Evolutionary conservation across 1,140 invertebrate genomes (phyloP), one percentile per base, ranked within the genome.

Genomic region (Lethrus apterus): DNA sequence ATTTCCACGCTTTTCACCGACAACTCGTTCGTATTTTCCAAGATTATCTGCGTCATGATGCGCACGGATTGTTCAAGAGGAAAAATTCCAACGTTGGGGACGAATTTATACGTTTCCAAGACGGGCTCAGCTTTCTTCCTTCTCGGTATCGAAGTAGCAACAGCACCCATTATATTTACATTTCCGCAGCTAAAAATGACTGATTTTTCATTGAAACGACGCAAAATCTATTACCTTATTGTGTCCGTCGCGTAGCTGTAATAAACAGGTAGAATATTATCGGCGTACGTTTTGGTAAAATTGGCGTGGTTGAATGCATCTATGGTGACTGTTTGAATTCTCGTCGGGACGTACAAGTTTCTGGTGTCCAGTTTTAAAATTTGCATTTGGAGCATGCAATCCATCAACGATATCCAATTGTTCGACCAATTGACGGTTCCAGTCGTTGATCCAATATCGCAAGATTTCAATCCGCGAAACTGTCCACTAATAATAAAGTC

Each of bases 321-420:
- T n/a, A n/a, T n/a, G n/a, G n/a, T n/a, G n/a, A n/a, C n/a, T n/a
- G n/a, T n/a, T 33, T 81, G 74, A 21, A 97, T 88, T 51, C 82
- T 79, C 0, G 88, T 94, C 1, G 93, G 93, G 1, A 97, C 78
- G 56, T 81, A 80, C 0, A 96, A 73, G 13, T 78, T 74, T 48
- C 85, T 67, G 0, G 81, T 81, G 52, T 89, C 84, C 11, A 76
- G 68, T 19, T 77, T 75, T 1, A 95, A 58, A 33, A 95, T 81
- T 50, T 84, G 78, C 50, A 94, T 79, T n/a, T n/a, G n/a, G n/a
- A n/a, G n/a, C n/a, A n/a, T n/a, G n/a, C n/a, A n/a, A n/a, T n/a
- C n/a, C n/a, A 96, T 80, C 64, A 93, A 96, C 0, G 89, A 78
- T 0, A 93, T 80, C 89, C 89, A 97, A 64, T 94, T 93, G 55